phyloP scores from a whole-genome alignment of 1,140 invertebrate genomes.

The Dendrolimus kikuchii region DNA sequence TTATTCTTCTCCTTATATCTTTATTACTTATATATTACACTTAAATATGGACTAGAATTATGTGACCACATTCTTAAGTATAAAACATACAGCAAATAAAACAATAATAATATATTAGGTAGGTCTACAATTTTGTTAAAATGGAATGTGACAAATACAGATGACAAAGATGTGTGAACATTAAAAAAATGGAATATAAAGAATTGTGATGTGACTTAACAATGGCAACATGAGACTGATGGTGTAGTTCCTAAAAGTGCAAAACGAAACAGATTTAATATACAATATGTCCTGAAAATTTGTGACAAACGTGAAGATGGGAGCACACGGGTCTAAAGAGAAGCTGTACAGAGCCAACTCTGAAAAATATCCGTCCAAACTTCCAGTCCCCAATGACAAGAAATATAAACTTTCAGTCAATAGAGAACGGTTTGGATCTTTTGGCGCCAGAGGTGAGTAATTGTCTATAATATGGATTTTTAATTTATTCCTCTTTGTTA shows the following conservation, averaged over 20 bases:
- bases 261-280: not conserved
- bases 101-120: no score
- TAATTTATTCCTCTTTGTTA: no score
- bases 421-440: conserved; percentile 75
- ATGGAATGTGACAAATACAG: conserved; percentile 7
- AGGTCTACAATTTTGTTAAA: not conserved
- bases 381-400: conserved; percentile 65
- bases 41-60: no score
- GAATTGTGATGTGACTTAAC: conserved; percentile 25
- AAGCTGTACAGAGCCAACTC: conserved; percentile 75
- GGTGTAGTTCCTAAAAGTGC: conserved; percentile 25
- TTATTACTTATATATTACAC: no score
- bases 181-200: conserved; percentile 12
- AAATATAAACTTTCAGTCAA: conserved; percentile 66
- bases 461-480: not conserved
- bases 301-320: conserved; percentile 73
- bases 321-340: conserved; percentile 79
- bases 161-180: conserved; percentile 7
- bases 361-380: conserved; percentile 71
- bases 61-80: no score
- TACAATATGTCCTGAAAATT: conserved; percentile 36
- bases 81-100: no score
- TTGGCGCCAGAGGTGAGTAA: conserved; percentile 69
- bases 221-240: conserved; percentile 16
- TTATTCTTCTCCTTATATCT: no score